Percentiles rank a stretch among this genome's conserved stretches.
Conservation (phyloP, 1,140 invertebrate genomes). For the Lethrus apterus region DNA sequence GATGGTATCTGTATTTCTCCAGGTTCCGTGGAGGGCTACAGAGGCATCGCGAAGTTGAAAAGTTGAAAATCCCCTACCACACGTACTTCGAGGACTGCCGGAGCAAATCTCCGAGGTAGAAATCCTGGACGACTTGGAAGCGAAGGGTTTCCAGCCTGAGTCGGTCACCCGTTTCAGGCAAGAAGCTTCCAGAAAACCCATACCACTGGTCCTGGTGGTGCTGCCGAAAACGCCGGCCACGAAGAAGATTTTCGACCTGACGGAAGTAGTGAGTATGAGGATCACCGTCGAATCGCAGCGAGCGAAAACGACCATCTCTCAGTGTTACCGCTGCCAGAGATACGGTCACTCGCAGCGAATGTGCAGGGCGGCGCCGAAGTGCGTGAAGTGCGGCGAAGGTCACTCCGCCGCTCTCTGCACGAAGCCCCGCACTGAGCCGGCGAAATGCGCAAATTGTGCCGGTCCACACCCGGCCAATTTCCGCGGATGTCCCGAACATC, state of each 20-base stretch:
- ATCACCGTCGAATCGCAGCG: conserved; percentile 32
- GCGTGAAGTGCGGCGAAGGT: conserved; percentile 37
- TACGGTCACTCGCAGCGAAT: conserved; percentile 38
- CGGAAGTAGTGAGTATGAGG: conserved; percentile 28
- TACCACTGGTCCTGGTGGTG: too few species aligned
- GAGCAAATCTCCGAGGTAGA: too few species aligned
- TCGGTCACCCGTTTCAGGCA: too few species aligned
- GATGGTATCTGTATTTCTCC: too few species aligned
- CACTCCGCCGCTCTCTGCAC: conserved; percentile 37
- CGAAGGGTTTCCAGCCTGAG: too few species aligned
- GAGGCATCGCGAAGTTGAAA: too few species aligned
- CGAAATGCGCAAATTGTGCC: conserved; percentile 34
- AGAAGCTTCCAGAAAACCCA: too few species aligned
- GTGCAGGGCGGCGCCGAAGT: conserved; percentile 27
- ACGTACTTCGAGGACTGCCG: too few species aligned
- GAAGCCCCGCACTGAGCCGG: conserved; percentile 27
- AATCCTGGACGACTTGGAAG: too few species aligned
- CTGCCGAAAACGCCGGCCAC: too few species aligned
- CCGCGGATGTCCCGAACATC: background rate
- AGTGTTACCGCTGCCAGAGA: conserved; percentile 37
- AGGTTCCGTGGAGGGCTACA: too few species aligned
- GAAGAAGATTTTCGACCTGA: conserved; percentile 33
- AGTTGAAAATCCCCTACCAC: too few species aligned
- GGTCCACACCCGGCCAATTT: conserved; percentile 27
- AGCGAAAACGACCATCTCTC: conserved; percentile 28